A percentile compares a stretch with the other conserved stretches of the same genome.
Evolutionary conservation across 2,797 vertebrate genomes (phyloP).

Genomic region (Babyrousa celebensis): DNA sequence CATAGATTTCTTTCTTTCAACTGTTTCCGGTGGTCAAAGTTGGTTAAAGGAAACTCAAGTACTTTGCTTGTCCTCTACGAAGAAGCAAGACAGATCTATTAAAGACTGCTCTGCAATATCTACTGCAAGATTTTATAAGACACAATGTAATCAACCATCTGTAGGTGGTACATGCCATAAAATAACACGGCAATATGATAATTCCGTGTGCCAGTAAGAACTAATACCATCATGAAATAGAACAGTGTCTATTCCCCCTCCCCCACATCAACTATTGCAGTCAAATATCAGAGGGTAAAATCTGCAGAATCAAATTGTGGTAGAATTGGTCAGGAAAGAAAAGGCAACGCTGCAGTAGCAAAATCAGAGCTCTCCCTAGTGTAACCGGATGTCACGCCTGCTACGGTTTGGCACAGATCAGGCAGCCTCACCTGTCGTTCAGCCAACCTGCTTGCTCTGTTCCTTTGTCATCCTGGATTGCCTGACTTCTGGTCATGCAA

Average conservation of each 20-base stretch:
- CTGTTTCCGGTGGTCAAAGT: not conserved
- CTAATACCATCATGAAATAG: not conserved
- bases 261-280: accelerated
- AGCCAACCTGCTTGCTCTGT: accelerated
- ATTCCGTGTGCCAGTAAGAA: not conserved
- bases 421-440: not conserved
- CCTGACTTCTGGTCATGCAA: not conserved
- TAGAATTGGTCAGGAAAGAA: accelerated
- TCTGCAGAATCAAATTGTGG: not conserved
- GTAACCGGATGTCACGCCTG: not conserved
- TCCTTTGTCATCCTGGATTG: not conserved
- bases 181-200: too few relatives aligned
- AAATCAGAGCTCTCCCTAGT: not conserved
- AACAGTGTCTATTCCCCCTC: not conserved
- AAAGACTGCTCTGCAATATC: not conserved
- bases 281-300: too few relatives aligned
- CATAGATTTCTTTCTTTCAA: not conserved
- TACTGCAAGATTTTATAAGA: not conserved
- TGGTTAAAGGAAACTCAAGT: not conserved
- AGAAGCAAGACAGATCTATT: not conserved
- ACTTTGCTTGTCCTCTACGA: not conserved
- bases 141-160: too few relatives aligned
- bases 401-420: accelerated
- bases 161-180: too few relatives aligned
- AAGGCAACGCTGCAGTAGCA: accelerated